Evolutionary conservation across 2,113 vertebrate species (phyloP).

Genomic region (Oncorhynchus mykiss): DNA sequence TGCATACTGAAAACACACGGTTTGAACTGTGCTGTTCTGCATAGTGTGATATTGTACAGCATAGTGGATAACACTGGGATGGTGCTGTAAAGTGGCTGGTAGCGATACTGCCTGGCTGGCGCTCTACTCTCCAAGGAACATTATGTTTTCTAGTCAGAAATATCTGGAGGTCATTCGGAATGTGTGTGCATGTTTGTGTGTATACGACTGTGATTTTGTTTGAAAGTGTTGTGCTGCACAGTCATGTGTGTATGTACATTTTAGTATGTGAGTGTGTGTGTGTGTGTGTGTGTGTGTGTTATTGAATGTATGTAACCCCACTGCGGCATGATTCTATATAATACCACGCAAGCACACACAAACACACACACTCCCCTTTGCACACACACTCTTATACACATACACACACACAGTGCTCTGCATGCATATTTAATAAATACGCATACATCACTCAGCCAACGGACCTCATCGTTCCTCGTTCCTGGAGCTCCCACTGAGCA

Average conservation of each 20-base stretch:
- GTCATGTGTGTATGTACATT: conserved; percentile 23
- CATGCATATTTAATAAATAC: conserved; percentile 56
- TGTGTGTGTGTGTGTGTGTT: neutral
- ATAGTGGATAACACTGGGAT: neutral
- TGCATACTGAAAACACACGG: too few relatives aligned
- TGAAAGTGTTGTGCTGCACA: conserved; percentile 15
- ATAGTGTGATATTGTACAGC: neutral
- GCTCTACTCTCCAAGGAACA: neutral
- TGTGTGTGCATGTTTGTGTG: neutral
- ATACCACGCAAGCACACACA: neutral
- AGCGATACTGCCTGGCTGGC: neutral
- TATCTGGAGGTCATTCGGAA: neutral
- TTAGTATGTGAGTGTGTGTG: neutral
- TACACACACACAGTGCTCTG: conserved; percentile 41
- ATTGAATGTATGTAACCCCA: conserved; percentile 23
- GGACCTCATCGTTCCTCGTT: conserved; percentile 49
- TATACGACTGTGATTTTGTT: neutral
- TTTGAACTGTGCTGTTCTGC: too few relatives aligned
- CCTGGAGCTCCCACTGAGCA: conserved; percentile 40
- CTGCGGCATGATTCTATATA: conserved; percentile 38
- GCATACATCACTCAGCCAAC: conserved; percentile 45
- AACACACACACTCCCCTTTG: neutral
- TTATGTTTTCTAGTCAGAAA: neutral
- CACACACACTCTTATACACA: neutral
- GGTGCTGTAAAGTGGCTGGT: neutral